These are phyloP conservation scores for Neomonachus schauinslandi DNA, from an alignment of 2,113 vertebrate genomes.

Conservation along the genomic window DNA sequence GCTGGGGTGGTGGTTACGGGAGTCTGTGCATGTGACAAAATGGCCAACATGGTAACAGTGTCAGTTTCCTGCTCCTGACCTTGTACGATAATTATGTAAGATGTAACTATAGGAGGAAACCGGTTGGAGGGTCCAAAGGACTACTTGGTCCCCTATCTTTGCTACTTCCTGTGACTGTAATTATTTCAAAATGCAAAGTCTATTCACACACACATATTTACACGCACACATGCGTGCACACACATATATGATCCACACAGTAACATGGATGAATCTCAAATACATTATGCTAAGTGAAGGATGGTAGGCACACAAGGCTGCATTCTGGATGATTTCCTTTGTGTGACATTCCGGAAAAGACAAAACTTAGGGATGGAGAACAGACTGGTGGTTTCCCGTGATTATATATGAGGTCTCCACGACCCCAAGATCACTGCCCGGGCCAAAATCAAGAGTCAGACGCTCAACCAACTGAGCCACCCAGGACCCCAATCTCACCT, in stretches of 20 bases:
- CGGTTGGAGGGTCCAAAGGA: background rate
- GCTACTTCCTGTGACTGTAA: background rate
- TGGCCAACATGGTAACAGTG: background rate
- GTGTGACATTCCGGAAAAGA: background rate
- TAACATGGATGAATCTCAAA: background rate
- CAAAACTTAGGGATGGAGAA: background rate
- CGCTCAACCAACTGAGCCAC: background rate
- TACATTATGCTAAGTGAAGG: background rate
- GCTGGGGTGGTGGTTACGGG: background rate
- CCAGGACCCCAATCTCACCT: background rate
- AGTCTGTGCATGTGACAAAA: background rate
- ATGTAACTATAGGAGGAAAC: background rate
- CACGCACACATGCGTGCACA: background rate
- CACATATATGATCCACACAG: background rate
- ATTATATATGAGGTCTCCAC: background rate
- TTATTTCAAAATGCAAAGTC: slow-evolving; percentile 27
- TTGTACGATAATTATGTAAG: background rate
- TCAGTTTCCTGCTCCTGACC: background rate
- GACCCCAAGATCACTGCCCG: background rate
- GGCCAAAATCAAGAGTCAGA: background rate
- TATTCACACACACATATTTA: background rate
- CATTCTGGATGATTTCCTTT: background rate
- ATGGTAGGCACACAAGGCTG: background rate
- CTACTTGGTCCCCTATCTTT: background rate
- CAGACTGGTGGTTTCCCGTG: background rate